phyloP scores from a whole-genome alignment of 2,113 vertebrate species.

The Ochotona princeps region DNA sequence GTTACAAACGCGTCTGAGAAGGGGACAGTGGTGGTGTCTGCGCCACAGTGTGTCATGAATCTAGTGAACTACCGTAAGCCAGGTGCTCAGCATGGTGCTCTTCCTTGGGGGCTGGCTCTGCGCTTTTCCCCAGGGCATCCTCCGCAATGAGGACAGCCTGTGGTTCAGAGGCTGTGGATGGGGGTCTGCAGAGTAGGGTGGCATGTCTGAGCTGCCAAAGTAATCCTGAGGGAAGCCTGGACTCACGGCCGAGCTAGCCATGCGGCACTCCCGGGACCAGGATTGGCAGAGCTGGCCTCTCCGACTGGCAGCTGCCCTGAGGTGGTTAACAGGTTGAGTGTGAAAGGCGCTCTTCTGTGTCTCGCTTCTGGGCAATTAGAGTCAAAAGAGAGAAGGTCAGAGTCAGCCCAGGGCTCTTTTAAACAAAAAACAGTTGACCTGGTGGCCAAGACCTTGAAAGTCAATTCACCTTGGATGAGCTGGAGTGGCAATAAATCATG shows the following conservation, averaged over 20 bases:
- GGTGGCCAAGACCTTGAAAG: neutral
- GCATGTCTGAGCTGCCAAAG: too few species aligned
- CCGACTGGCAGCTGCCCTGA: neutral
- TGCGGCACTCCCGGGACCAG: neutral
- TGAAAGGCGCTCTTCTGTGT: neutral
- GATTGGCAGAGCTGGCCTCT: neutral
- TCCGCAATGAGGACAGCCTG: too few species aligned
- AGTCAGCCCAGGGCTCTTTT: neutral
- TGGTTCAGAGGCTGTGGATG: neutral
- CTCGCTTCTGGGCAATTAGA: neutral
- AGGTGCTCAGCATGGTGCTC: neutral
- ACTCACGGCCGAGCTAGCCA: too few species aligned
- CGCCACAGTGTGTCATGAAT: accelerated
- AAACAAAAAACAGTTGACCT: neutral
- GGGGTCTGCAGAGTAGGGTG: too few species aligned
- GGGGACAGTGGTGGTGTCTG: neutral
- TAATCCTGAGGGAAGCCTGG: too few species aligned
- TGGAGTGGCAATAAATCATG: neutral
- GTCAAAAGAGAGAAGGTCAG: neutral
- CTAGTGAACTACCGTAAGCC: neutral
- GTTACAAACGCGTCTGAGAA: neutral
- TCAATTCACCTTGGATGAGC: neutral
- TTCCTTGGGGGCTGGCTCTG: too few species aligned
- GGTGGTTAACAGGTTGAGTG: neutral
- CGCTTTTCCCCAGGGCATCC: too few species aligned